phyloP scores from a whole-genome alignment of 1,140 invertebrate genomes.

The Piezodorus guildinii region DNA sequence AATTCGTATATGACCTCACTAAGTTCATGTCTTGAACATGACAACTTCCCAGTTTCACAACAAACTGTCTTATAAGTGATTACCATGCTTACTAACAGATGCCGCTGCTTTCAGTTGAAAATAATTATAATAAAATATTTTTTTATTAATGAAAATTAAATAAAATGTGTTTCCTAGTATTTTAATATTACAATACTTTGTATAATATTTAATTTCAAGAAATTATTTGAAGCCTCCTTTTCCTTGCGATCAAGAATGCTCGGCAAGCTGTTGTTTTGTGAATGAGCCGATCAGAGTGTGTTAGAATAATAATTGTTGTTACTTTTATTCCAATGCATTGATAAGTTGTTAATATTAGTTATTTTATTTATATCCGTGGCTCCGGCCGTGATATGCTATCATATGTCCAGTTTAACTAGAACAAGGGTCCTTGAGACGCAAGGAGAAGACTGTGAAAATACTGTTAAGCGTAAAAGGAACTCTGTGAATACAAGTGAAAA shows the following conservation, averaged over 20 bases:
- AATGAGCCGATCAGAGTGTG: conserved; percentile 4
- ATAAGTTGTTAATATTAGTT: conserved; percentile 9
- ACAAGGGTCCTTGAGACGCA: conserved; percentile 42
- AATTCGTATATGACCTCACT: conserved; percentile 13
- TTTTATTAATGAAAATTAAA: too few relatives aligned
- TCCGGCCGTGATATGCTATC: conserved; percentile 48
- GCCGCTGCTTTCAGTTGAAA: neutral
- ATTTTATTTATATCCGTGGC: conserved; percentile 31
- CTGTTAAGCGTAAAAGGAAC: conserved; percentile 40
- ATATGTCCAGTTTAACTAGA: conserved; percentile 51
- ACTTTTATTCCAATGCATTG: conserved; percentile 15
- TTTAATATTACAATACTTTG: too few relatives aligned
- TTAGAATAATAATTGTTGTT: conserved; percentile 4
- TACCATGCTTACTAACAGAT: conserved; percentile 12
- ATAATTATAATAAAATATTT: too few relatives aligned
- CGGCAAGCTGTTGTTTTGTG: conserved; percentile 12
- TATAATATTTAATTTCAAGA: too few relatives aligned
- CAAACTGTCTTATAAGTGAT: conserved; percentile 6
- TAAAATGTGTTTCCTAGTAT: too few relatives aligned
- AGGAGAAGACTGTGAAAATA: conserved; percentile 35
- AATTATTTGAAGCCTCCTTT: neutral
- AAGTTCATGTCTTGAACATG: conserved; percentile 7
- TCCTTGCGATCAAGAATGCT: neutral
- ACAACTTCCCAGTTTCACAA: conserved; percentile 11
- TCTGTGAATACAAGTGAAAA: conserved; percentile 35